Evolutionary conservation across 2,797 vertebrate species (phyloP).

Genomic region (Phataginus tetradactyla): DNA sequence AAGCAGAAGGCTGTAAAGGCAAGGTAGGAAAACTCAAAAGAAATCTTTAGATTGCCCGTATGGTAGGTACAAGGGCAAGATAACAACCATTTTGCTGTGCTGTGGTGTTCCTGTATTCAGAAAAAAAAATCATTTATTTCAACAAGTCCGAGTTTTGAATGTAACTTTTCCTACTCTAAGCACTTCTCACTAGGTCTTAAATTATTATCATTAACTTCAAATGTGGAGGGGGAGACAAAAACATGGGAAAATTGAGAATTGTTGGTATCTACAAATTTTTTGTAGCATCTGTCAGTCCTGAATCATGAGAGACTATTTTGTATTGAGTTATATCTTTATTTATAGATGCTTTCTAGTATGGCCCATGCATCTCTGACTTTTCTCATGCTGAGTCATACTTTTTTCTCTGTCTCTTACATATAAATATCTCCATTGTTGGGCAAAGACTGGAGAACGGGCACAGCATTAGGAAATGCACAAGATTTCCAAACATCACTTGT

Average conservation of each 20-base stretch:
- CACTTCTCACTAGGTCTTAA: neutral
- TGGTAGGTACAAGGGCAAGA: neutral
- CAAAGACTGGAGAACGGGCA: neutral
- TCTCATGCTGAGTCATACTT: slow-evolving; percentile 23
- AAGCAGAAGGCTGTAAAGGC: neutral
- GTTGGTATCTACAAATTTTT: neutral
- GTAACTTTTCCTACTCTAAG: neutral
- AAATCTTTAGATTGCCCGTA: neutral
- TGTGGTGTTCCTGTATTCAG: neutral
- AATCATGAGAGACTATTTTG: neutral
- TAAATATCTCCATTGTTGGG: neutral
- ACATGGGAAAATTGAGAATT: neutral
- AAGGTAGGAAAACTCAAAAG: neutral
- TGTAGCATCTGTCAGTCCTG: neutral
- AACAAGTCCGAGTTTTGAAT: neutral
- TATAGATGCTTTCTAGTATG: neutral
- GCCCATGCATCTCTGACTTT: neutral
- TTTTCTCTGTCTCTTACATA: neutral
- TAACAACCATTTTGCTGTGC: neutral
- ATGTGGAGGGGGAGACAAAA: neutral
- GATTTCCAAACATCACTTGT: neutral
- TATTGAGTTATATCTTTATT: neutral
- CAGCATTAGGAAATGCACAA: neutral
- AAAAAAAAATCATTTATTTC: neutral
- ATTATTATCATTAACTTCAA: neutral